Conservation (phyloP, 2,888 invertebrate species). For the Notocelia uddmanniana region DNA sequence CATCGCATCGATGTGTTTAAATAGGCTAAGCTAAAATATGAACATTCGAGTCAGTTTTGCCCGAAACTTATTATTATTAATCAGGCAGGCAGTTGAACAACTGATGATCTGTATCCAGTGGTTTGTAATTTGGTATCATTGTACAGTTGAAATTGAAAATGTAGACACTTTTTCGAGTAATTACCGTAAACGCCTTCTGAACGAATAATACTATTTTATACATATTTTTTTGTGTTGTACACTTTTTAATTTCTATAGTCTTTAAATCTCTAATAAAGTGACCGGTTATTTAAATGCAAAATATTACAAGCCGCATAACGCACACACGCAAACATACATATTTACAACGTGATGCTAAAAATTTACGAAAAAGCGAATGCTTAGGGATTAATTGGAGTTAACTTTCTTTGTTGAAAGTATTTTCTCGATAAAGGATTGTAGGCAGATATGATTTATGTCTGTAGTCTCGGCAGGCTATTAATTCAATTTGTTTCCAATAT, state of each 20-base stretch:
- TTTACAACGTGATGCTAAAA: background rate
- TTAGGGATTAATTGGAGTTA: background rate
- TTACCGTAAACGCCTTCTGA: no score
- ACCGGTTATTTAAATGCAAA: background rate
- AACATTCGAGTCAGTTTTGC: slow-evolving; percentile 45
- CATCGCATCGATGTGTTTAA: slow-evolving; percentile 53
- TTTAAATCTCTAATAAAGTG: background rate
- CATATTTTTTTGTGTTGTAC: no score
- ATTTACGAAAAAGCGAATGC: background rate
- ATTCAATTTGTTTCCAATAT: slow-evolving; percentile 69
- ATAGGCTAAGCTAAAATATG: slow-evolving; percentile 54
- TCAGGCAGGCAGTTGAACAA: no score
- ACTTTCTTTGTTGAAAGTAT: slow-evolving; percentile 24
- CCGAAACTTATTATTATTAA: slow-evolving; percentile 10
- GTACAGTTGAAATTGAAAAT: no score
- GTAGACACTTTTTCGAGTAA: no score
- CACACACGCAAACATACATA: background rate
- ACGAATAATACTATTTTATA: no score
- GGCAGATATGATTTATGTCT: slow-evolving; percentile 66
- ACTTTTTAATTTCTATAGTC: background rate
- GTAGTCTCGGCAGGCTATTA: slow-evolving; percentile 61
- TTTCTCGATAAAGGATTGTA: slow-evolving; percentile 59
- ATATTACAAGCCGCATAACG: background rate
- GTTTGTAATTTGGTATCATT: no score
- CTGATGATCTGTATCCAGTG: no score